These are phyloP conservation scores for Aelia acuminata DNA, from an alignment of 2,888 invertebrate genomes.

Conservation along the genomic window DNA sequence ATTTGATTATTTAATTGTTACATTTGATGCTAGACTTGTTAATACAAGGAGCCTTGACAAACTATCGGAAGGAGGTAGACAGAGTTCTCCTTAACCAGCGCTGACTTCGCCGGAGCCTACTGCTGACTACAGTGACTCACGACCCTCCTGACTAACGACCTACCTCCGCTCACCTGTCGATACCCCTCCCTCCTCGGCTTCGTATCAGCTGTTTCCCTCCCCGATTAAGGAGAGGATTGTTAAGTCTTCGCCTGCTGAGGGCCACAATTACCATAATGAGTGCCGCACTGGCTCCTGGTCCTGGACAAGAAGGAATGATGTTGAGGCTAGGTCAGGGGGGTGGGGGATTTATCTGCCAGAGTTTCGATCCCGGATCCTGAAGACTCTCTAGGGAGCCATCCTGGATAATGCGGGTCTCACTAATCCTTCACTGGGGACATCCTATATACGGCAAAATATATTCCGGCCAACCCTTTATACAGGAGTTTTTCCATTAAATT, in stretches of 20 bases:
- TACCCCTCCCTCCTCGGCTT: neutral
- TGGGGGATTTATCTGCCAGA: neutral
- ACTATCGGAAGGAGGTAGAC: neutral
- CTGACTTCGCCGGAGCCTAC: neutral
- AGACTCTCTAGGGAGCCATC: conserved; percentile 5
- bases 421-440: conserved; percentile 24
- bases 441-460: neutral
- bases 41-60: neutral
- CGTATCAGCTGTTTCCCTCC: neutral
- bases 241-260: neutral
- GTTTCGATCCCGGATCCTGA: neutral
- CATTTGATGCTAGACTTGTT: too few relatives aligned
- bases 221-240: neutral
- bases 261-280: conserved; percentile 2
- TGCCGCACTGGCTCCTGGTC: neutral
- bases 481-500: neutral
- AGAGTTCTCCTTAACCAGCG: neutral
- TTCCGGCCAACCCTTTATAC: neutral
- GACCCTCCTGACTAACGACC: neutral
- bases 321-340: neutral
- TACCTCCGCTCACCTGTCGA: conserved; percentile 6
- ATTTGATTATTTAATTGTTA: too few relatives aligned
- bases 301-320: neutral
- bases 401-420: neutral
- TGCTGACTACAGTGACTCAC: neutral